Base-by-base conservation (phyloP, 1,140 invertebrate genomes). In the Brachionus plicatilis region DNA sequence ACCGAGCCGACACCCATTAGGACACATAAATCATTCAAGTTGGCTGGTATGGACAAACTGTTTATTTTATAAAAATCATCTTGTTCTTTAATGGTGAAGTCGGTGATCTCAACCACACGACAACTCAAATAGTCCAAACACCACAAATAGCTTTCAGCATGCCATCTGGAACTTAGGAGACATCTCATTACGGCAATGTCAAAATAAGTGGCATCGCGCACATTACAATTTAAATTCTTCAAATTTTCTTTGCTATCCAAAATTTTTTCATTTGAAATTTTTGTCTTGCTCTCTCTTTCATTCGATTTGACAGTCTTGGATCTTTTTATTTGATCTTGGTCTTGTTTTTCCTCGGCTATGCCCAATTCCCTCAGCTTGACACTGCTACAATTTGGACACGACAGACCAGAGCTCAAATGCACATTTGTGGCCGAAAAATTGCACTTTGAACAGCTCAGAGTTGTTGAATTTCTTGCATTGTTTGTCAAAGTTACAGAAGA, bases 91-190 rank as follows among this genome's bases (percentile, higher is more conserved):
- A 84, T 5, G 0, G 56, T 72, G 41, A 11, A 50, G 27, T 84
- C 83, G 12, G 83, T 43, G n/a, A 89, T 89, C 33, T 91, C 90
- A 2, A 88, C 85, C 47, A 92, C 86, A 56, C 91, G 87, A 83
- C 90, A 89, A 53, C 90, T 88, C 20, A 91, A 87, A 86, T 91
- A 99, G 88, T 96, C 94, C n/a, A 99, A 89, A 33, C 95, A 95
- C 97, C 97, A 99, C 90, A 94, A 95, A 33, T 98, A 93, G 1
- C 97, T 97, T 90, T 99, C 96, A 89, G 98, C 96, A 87, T 95
- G 93, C 98, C 98, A 99, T 87, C 97, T 95, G 0, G 94, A 92
- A 84, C 97, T 94, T 89, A 99, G 97, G n/a, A 99, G 91, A 90
- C 96, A 99, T 76, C 96, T 92, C 27, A 99, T 88, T 5, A 98